Base-by-base conservation (phyloP, 2,797 vertebrate species). In the Sebastiscus albofasciatus region DNA sequence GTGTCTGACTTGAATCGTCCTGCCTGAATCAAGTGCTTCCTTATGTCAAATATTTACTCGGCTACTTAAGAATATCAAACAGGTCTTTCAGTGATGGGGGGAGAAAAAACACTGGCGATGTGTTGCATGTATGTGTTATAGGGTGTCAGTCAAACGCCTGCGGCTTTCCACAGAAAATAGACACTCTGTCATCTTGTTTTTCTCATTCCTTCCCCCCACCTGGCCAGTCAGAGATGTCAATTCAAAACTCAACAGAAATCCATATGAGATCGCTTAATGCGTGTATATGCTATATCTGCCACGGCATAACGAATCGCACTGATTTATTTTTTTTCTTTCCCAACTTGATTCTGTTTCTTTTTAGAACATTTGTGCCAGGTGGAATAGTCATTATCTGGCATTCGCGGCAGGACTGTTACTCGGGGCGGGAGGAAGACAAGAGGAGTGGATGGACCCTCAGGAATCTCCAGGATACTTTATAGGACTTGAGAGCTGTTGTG, bases 11-110 rank as follows among this genome's bases (percentile, higher is more conserved):
- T 71, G 76, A 92, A 91, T 89, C 67, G 49, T 91, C 90, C 80
- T 68, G 86, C 58, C 56, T 82, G 83, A 91, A 93, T 94, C 92
- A 93, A 95, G 87, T 91, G 89, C 87, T 95, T 95, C 94, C 94
- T 95, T 93, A 93, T 95, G 93, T 85, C 87, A 88, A 90, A 80
- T 89, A 89, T 95, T 95, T 92, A 87, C 91, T 67, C 67, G 75
- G 58, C 73, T 80, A 70, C 90, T 92, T 90, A 89, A 89, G 83
- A 94, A 94, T 85, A 93, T 92, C 80, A 93, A 92, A 91, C 87
- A 91, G 82, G 72, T 82, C 59, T 79, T 84, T 83, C 34, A 77
- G 75, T 62, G 33, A 69, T 60, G 22, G 55, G 34, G 39, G 31
- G 14, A 49, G 77, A 74, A 76, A 46, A 68, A 60, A 67, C 73